Evolutionary conservation across 1,140 invertebrate genomes (phyloP).

Genomic region (Chlorops oryzae): DNA sequence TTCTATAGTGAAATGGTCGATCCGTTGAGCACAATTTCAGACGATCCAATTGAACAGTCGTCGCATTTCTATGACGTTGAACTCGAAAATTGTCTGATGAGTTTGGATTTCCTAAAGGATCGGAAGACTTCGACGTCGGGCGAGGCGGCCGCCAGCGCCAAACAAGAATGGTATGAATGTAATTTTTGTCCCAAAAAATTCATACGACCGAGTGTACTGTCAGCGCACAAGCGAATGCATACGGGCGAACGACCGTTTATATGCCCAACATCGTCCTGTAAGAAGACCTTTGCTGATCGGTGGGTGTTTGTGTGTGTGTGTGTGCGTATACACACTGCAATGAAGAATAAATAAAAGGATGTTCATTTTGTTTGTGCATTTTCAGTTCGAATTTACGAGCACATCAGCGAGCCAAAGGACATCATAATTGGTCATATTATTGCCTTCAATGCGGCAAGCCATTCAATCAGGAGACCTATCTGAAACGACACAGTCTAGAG

Average conservation of each 20-base stretch:
- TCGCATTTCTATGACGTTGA: too few relatives aligned
- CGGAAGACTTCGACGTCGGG: too few relatives aligned
- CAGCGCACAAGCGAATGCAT: constrained; percentile 60
- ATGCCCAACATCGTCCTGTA: constrained; percentile 56
- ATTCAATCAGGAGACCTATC: constrained; percentile 66
- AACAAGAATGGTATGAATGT: constrained; percentile 44
- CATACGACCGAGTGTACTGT: constrained; percentile 62
- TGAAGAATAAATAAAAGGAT: too few relatives aligned
- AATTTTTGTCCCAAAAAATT: constrained; percentile 53
- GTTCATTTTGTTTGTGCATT: too few relatives aligned
- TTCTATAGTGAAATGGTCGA: too few relatives aligned
- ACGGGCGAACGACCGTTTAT: constrained; percentile 64
- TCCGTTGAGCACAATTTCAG: too few relatives aligned
- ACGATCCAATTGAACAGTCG: too few relatives aligned
- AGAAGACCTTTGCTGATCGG: constrained; percentile 70
- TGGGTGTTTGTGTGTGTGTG: too few relatives aligned
- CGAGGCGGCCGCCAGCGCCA: too few relatives aligned
- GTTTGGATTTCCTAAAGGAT: too few relatives aligned
- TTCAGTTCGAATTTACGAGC: constrained; percentile 62
- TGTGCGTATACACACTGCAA: too few relatives aligned
- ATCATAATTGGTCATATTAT: constrained; percentile 63
- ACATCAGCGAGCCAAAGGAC: constrained; percentile 62
- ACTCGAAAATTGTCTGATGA: too few relatives aligned
- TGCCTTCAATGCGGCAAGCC: constrained; percentile 62
- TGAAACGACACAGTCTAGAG: constrained; percentile 64